phyloP scores from a whole-genome alignment of 2,888 invertebrate species.

The Desoria tigrina region DNA sequence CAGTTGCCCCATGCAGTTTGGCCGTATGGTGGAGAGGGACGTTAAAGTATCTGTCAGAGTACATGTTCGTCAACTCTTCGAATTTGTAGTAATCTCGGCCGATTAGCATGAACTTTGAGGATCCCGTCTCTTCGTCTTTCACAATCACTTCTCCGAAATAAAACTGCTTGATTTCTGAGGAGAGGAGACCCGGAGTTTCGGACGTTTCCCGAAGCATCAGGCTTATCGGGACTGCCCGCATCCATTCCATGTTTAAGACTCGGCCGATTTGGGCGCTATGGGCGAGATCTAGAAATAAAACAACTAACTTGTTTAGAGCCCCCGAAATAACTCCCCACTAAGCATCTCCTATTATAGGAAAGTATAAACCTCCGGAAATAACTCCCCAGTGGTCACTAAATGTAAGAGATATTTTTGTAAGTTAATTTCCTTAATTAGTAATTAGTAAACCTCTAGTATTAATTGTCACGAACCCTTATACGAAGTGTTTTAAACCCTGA shows the following conservation, averaged over 20 bases:
- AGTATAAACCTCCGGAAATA: too few relatives aligned
- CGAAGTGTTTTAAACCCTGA: too few relatives aligned
- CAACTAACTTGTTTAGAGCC: too few relatives aligned
- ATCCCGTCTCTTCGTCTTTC: neutral
- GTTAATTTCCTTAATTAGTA: too few relatives aligned
- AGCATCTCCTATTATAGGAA: too few relatives aligned
- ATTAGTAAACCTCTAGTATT: too few relatives aligned
- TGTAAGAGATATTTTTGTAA: too few relatives aligned
- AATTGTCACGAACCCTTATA: too few relatives aligned
- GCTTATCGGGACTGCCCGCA: slow-evolving; percentile 43
- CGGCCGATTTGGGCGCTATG: slow-evolving; percentile 29
- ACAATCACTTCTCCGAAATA: slow-evolving; percentile 37
- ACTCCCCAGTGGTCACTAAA: too few relatives aligned
- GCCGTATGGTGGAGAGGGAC: slow-evolving; percentile 43
- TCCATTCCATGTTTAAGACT: slow-evolving; percentile 48
- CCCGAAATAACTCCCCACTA: too few relatives aligned
- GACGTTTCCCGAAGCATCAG: slow-evolving; percentile 13
- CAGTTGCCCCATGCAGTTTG: slow-evolving; percentile 27
- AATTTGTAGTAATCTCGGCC: slow-evolving; percentile 17
- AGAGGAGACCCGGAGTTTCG: slow-evolving; percentile 20
- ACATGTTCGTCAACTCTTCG: slow-evolving; percentile 40
- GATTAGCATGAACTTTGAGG: neutral
- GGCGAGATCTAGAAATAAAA: slow-evolving; percentile 38
- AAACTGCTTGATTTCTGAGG: slow-evolving; percentile 28
- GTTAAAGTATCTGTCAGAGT: slow-evolving; percentile 50